Evolutionary conservation across 2,888 invertebrate genomes (phyloP).

Genomic region (Stenodema calcarata): DNA sequence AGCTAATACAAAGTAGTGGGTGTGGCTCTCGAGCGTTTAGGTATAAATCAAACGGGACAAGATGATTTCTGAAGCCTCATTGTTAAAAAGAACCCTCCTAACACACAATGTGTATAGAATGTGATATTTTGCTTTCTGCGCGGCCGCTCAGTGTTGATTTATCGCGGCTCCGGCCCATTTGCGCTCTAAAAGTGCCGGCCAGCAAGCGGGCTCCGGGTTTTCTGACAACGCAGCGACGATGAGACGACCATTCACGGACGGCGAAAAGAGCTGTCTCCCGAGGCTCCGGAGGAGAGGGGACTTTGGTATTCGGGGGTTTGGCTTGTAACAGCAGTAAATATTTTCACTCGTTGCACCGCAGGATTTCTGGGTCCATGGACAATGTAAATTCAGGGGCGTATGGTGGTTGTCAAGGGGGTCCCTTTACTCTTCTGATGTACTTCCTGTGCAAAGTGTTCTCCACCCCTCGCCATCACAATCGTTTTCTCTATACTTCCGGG

Average conservation of each 20-base stretch:
- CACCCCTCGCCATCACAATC: background rate
- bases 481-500: constrained; percentile 6
- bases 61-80: constrained; percentile 30
- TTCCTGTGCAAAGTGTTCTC: constrained; percentile 16
- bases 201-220: background rate
- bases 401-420: background rate
- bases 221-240: background rate
- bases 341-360: background rate
- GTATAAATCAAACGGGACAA: constrained; percentile 29
- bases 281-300: background rate
- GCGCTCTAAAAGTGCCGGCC: constrained; percentile 26
- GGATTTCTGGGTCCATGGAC: constrained; percentile 31
- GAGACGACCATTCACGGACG: background rate
- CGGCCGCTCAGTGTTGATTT: background rate
- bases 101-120: constrained; percentile 39
- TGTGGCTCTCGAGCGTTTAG: background rate
- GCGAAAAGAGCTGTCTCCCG: background rate
- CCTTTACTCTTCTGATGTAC: constrained; percentile 25
- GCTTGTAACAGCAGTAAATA: background rate
- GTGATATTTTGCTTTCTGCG: constrained; percentile 29
- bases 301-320: background rate
- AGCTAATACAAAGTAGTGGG: background rate
- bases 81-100: constrained; percentile 26
- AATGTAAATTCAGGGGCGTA: constrained; percentile 15
- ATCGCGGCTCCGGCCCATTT: constrained; percentile 34